phyloP scores from a whole-genome alignment of 2,113 vertebrate species.

The Marmota monax region DNA sequence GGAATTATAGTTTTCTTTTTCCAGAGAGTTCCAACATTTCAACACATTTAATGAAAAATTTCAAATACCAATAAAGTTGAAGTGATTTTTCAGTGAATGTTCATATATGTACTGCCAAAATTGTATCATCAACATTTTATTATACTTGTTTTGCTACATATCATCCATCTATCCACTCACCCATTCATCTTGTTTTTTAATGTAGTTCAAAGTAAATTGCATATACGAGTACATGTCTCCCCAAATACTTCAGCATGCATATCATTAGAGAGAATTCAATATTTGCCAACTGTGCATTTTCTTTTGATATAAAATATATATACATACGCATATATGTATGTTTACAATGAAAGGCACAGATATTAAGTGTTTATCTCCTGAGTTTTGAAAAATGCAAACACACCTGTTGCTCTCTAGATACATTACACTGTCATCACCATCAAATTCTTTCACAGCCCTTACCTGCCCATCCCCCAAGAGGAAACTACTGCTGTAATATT shows the following conservation, averaged over 20 bases:
- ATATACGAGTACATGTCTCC: background rate
- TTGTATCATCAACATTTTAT: background rate
- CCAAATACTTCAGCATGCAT: background rate
- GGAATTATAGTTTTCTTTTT: background rate
- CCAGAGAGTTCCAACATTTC: background rate
- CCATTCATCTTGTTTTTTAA: background rate
- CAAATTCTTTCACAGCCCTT: background rate
- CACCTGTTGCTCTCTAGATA: no score
- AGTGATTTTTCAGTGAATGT: background rate
- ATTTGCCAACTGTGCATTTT: background rate
- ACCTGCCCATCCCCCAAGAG: background rate
- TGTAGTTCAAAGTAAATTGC: background rate
- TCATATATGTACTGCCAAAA: background rate
- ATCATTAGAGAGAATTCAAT: slow-evolving; percentile 5
- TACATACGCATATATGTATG: no score
- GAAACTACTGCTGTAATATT: background rate
- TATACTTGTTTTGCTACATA: background rate
- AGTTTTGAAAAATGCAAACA: background rate
- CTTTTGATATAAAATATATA: background rate
- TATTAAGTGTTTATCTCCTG: background rate
- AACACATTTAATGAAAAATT: background rate
- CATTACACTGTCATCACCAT: background rate
- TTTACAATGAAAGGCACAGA: background rate
- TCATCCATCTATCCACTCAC: background rate
- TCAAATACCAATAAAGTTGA: background rate